phyloP scores from a whole-genome alignment of 1,140 invertebrate genomes.

The Fopius arisanus region DNA sequence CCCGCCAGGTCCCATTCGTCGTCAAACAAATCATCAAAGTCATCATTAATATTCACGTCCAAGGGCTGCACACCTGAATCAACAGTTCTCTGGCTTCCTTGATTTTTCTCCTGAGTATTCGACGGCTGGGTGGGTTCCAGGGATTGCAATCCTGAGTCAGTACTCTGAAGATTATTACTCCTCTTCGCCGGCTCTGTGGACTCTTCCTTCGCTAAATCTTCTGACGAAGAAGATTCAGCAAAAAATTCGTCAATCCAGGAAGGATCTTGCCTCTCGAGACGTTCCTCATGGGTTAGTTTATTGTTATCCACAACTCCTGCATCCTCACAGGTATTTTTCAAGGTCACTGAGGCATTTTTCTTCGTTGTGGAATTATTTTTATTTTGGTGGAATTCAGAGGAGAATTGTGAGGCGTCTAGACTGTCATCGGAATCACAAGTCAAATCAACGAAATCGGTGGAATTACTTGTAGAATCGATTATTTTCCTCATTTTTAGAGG shows the following conservation, averaged over 20 bases:
- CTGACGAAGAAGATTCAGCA: slow-evolving; percentile 6
- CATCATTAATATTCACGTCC: slow-evolving; percentile 19
- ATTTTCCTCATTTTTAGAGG: background rate
- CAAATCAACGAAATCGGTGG: background rate
- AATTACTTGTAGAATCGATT: background rate
- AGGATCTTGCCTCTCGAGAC: background rate
- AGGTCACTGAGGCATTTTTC: background rate
- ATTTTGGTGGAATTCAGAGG: background rate
- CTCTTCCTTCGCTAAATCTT: background rate
- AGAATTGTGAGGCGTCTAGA: background rate
- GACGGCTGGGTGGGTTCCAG: background rate
- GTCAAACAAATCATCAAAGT: slow-evolving; percentile 49
- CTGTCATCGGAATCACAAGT: background rate
- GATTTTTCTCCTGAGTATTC: background rate
- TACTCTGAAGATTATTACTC: background rate
- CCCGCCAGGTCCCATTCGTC: slow-evolving; percentile 45
- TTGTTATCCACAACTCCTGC: background rate
- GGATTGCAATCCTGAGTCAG: background rate
- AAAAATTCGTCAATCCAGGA: background rate
- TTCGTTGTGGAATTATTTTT: background rate
- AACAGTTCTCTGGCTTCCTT: background rate
- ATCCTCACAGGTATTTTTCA: background rate
- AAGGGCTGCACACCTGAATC: background rate
- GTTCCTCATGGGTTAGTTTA: background rate
- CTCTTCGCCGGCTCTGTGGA: background rate